Base-by-base conservation (phyloP, 2,888 invertebrate genomes). In the Ametastegia equiseti region DNA sequence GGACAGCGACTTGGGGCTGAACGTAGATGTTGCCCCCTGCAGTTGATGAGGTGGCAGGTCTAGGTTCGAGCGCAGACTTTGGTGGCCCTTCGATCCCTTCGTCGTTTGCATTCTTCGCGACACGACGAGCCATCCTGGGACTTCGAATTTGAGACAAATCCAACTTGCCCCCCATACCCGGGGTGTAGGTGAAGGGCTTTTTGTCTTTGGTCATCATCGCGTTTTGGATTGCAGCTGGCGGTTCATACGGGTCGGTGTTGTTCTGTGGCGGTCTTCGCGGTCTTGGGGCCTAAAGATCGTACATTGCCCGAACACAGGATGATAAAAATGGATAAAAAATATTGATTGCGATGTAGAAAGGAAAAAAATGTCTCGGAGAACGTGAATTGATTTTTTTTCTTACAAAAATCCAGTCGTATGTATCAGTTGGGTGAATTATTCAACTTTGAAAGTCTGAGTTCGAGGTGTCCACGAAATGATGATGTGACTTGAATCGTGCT, bases 201-300 rank as follows among this genome's bases (percentile, higher is more conserved):
- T 98, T 98, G 92, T 98, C 98, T 92, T 98, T 98, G 88, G 97
- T 97, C 96, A 97, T 96, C 97, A 97, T 97, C 45, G 98, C 97
- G 92, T 97, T 97, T 91, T 97, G 97, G 81, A 98, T 96, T 87
- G 97, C 97, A 84, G 96, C 95, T 83, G 98, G 98, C 63, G 97
- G 97, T 90, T 97, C 97, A 85, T 90, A 90, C 4, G 81, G 81
- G 47, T 87, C 86, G 80, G 85, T 86, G 82, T 87, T 87, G 82
- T 80, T 86, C n/a, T 82, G 80, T 69, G 84, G 83, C 33, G 87
- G 83, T 79, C 87, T 87, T 39, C 82, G 85, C 45, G 81, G 73
- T 69, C 83, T 77, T 27, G 87, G 80, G 15, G 63, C 50, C 69
- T 45, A 13, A 19, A 27, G n/a, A 39, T 23, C 9, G 0, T 1